Base-by-base conservation (phyloP, 2,888 invertebrate genomes). In the Andrena camellia region DNA sequence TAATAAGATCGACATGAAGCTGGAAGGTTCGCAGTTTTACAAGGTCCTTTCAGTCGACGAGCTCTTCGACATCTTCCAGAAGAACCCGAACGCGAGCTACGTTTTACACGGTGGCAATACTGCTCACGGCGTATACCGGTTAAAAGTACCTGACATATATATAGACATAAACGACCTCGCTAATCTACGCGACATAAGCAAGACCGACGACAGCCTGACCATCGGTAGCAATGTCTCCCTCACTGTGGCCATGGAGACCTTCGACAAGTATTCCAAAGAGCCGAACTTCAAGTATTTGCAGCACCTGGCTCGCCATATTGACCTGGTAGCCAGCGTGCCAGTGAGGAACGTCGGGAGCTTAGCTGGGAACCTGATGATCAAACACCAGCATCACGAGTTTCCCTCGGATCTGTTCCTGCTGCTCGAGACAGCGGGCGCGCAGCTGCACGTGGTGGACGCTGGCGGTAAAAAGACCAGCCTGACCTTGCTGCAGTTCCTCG, bases 51-150 rank as follows among this genome's bases (percentile, higher is more conserved):
- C 94, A 0, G 72, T 96, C 0, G 92, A 94, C n/a, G 95, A 96
- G 86, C 93, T 97, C 17, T 96, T 96, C 87, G 93, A 95, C 90
- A 93, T 96, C 0, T 93, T 97, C 60, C 87, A 92, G 10, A 93
- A 93, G 67, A 94, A 95, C 86, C 94, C 95, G 0, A 86, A 93
- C 6, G 92, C 93, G 5, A 94, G 94, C 10, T 97, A 96, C 88
- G 94, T 95, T 87, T 91, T 97, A 0, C 95, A 97, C 2, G 96
- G 96, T 29, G 97, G 97, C 31, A 97, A 97, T 90, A 97, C 97
- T 1, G 97, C 96, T 4, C 96, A 95, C 94, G 97, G 97, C 69
- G 95, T 95, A 52, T 95, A 94, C 86, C 94, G 95, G 72, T 88
- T 91, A 63, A 90, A 93, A 70, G 93, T 94, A 23, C 94, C 92